Evolutionary conservation across 2,113 vertebrate species (phyloP), one percentile per base, ranked within the genome.

Genomic region (Piprites chloris): DNA sequence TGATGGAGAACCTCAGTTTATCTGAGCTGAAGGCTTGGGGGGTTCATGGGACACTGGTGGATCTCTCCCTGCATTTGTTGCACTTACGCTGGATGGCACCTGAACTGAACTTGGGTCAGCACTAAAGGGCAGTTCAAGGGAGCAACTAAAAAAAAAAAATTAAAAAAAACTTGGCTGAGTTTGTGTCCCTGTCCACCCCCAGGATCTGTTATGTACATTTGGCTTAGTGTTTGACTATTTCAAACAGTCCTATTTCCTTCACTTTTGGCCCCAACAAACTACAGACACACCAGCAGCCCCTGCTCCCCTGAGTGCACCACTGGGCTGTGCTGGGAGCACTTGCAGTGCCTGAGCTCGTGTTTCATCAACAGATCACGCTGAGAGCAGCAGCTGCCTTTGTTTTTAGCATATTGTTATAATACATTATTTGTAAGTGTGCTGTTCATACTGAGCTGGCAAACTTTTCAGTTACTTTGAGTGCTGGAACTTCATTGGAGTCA

Each of bases 231-330:
- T 6, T 41, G 65, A 41, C 56, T 66, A 0, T 7, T 9, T 9
- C 59, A 20, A 2, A 42, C 56, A 50, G 15, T 11, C 17, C 0
- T 4, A 5, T 35, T 53, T 46, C 3, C 4, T 12, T 82, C 44
- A 4, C 33, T 47, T 37, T 55, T 55, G 55, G 90, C 53, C 58
- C 27, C 80, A 78, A 53, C 14, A 55, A 11, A 8, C 42, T 24
- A 14, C 6, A 9, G 14, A n/a, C 49, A 30, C 19, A 14, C 22
- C 50, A 44, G n/a, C 74, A 41, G 16, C 42, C 4, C 47, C 30
- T 14, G 37, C 46, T 71, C 81, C 75, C 62, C 65, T n/a, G 23
- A 30, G 15, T 0, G 11, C 1, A 0, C 24, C 14, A 2, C 27
- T 59, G 2, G 5, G 4, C 27, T 1, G 32, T 5, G 18, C 41